Evolutionary conservation across 92 coral and sea anemone species (phyloP), one percentile per base, ranked within the genome.

Genomic region (Scolanthus callimorphus): DNA sequence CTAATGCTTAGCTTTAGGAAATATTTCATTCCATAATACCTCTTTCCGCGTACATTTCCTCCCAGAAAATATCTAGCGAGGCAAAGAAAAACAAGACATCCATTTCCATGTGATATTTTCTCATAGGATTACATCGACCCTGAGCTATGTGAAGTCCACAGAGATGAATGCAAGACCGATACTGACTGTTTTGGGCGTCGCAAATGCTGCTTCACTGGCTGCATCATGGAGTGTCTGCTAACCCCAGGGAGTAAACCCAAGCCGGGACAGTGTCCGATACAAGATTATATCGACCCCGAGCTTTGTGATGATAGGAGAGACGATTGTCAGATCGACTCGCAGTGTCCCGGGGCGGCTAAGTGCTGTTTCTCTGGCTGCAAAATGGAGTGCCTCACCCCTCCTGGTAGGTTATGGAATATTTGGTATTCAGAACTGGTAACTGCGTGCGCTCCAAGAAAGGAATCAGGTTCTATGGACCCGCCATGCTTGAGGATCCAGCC

Each of bases 281-380:
- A 60, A 26, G 67, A 65, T 53, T 27, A 20, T n/a, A 53, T 43
- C 34, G 63, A 65, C 0, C 79, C 52, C 15, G 85, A 79, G 25
- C 8, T 22, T 15, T 79, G 85, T 39, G 46, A 20, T 1, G 70
- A 67, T 39, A 21, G 27, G 2, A 25, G 50, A 20, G 78, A 85
- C 31, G 55, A 63, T 31, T 85, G 92, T 49, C 49, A 64, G 11
- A 52, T 50, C 27, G 92, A 85, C 51, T 51, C 43, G 15, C 82
- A 85, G 31, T 85, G 92, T 59, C 44, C 77, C 20, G 86, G 92
- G 11, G 45, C 17, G 3, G 65, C 62, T 48, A 85, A 79, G 47
- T 85, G 92, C 58, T 85, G 92, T 51, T 77, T 73, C 21, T 79
- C 91, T 11, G 89, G 85, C 3, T 86, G 95, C 38, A 62, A 39